phyloP scores from a whole-genome alignment of 2,113 vertebrate genomes.

The Mesoclemmys tuberculata region DNA sequence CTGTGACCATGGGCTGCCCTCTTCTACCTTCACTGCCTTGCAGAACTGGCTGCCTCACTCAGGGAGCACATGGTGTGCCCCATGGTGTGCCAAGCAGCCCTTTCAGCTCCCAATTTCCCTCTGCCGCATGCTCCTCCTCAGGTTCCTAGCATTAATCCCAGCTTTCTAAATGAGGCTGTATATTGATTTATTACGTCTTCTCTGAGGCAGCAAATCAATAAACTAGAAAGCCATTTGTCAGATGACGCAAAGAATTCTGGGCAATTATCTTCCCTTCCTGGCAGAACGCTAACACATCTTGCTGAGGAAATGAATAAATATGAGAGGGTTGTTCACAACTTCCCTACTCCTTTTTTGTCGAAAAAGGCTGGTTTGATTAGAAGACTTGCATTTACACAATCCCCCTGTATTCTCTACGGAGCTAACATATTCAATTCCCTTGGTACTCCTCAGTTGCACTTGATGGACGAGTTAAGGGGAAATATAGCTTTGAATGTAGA shows the following conservation, averaged over 20 bases:
- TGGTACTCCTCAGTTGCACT: constrained; percentile 47
- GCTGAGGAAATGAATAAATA: background rate
- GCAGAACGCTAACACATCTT: constrained; percentile 9
- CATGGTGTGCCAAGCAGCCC: background rate
- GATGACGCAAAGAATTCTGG: constrained; percentile 24
- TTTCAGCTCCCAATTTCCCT: background rate
- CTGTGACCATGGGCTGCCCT: background rate
- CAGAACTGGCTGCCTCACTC: background rate
- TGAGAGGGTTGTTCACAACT: background rate
- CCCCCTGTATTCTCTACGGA: constrained; percentile 25
- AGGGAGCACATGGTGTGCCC: background rate
- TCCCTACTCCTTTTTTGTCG: constrained; percentile 24
- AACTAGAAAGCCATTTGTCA: constrained; percentile 49
- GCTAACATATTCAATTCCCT: constrained; percentile 33
- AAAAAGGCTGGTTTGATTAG: background rate
- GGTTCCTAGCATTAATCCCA: constrained; percentile 10
- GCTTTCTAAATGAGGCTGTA: constrained; percentile 43
- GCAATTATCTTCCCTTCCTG: constrained; percentile 19
- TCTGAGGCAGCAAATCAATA: constrained; percentile 50
- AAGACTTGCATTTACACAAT: background rate
- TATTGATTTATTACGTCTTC: constrained; percentile 58
- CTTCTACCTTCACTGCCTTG: background rate
- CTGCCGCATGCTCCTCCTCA: constrained; percentile 16
- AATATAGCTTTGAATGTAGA: constrained; percentile 22
- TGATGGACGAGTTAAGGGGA: constrained; percentile 37